Evolutionary conservation across 2,113 vertebrate species (phyloP).

Genomic region (Dromas ardeola): DNA sequence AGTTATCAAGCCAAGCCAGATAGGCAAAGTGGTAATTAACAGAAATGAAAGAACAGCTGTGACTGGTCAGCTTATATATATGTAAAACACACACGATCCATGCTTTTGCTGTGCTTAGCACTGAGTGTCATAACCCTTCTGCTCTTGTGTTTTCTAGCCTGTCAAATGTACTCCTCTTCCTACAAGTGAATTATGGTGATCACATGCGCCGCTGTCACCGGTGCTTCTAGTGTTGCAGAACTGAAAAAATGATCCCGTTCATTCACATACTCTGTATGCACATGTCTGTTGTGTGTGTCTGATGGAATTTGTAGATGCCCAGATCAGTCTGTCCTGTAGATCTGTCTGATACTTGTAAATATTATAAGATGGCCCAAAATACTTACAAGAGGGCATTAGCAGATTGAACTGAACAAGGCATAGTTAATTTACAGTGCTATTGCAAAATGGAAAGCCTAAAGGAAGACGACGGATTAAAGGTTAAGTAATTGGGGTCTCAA

Average conservation of each 20-base stretch:
- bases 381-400: neutral
- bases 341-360: neutral
- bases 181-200: neutral
- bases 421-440: neutral
- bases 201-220: neutral
- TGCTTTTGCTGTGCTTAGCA: neutral
- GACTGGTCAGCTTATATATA: neutral
- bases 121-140: neutral
- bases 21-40: neutral
- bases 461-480: conserved; percentile 28
- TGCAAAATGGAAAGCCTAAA: neutral
- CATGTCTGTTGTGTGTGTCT: neutral
- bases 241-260: neutral
- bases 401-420: neutral
- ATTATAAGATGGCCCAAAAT: neutral
- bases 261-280: rapidly evolving
- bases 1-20: neutral
- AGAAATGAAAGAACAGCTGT: neutral
- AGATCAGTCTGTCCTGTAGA: neutral
- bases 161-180: neutral
- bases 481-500: conserved; percentile 46
- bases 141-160: neutral
- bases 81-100: rapidly evolving
- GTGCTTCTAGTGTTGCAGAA: neutral
- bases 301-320: neutral